A percentile compares a stretch with the other conserved stretches of the same genome.
These are phyloP conservation scores for Glaucidium brasilianum DNA, from an alignment of 2,113 vertebrate genomes.

Conservation along the genomic window DNA sequence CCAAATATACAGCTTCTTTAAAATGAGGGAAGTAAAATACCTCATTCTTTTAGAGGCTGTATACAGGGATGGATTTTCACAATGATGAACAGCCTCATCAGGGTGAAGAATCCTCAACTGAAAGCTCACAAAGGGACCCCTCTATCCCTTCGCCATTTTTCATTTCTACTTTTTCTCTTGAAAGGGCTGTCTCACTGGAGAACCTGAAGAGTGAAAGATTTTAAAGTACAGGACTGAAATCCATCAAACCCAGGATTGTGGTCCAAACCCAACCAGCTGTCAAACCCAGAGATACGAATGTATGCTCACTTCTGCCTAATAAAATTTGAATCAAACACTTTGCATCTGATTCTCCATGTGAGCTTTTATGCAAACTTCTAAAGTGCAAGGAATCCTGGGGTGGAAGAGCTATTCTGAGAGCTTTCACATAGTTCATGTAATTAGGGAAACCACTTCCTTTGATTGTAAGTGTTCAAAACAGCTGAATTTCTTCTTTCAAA, in stretches of 20 bases:
- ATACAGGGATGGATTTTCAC: neutral
- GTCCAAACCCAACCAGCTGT: slow-evolving; percentile 73
- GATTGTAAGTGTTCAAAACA: slow-evolving; percentile 88
- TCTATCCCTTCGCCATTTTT: slow-evolving; percentile 52
- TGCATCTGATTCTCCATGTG: slow-evolving; percentile 83
- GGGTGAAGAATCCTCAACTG: neutral
- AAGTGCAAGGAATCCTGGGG: slow-evolving; percentile 86
- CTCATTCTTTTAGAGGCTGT: slow-evolving; percentile 3
- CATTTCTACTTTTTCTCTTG: slow-evolving; percentile 40
- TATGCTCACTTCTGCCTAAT: slow-evolving; percentile 78
- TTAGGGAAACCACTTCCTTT: slow-evolving; percentile 88
- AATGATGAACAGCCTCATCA: neutral
- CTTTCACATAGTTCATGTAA: slow-evolving; percentile 85
- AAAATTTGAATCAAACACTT: slow-evolving; percentile 86
- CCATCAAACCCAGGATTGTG: slow-evolving; percentile 74
- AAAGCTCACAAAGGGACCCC: slow-evolving; percentile 44
- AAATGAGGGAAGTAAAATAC: neutral
- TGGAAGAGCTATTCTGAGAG: slow-evolving; percentile 85
- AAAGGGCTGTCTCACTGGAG: slow-evolving; percentile 60
- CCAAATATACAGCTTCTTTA: neutral
- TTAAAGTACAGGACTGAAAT: slow-evolving; percentile 65
- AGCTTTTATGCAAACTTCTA: slow-evolving; percentile 89
- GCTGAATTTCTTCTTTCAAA: slow-evolving; percentile 84
- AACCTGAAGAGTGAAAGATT: slow-evolving; percentile 65
- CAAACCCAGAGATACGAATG: slow-evolving; percentile 63